Conservation (phyloP, 1,140 invertebrate genomes). For the Drosophila azteca region DNA sequence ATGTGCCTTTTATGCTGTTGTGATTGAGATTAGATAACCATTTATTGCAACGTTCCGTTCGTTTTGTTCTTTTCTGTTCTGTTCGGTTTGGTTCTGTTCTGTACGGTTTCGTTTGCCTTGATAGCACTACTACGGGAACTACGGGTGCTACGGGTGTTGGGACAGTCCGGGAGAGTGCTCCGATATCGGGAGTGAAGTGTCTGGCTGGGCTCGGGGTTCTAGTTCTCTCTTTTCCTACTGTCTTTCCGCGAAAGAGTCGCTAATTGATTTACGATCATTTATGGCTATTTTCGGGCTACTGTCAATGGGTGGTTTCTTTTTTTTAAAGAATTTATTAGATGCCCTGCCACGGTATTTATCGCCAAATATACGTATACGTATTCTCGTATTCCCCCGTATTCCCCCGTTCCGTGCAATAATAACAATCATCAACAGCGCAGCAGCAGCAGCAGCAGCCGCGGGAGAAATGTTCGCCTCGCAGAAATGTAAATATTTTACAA, state of each 20-base stretch:
- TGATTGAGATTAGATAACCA: slow-evolving; percentile 81
- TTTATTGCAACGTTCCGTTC: slow-evolving; percentile 76
- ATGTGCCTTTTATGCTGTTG: slow-evolving; percentile 72
- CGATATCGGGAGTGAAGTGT: slow-evolving; percentile 28
- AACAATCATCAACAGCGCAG: slow-evolving; percentile 13
- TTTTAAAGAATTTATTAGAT: slow-evolving; percentile 59
- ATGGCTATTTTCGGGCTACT: slow-evolving; percentile 65
- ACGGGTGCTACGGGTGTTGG: neutral
- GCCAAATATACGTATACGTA: neutral
- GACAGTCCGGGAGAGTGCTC: slow-evolving; percentile 10
- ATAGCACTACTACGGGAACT: slow-evolving; percentile 28
- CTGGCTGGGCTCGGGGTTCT: slow-evolving; percentile 27
- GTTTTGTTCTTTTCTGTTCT: slow-evolving; percentile 18
- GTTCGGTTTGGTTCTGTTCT: slow-evolving; percentile 22
- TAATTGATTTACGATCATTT: slow-evolving; percentile 77
- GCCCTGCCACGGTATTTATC: slow-evolving; percentile 27
- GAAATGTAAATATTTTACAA: slow-evolving; percentile 83
- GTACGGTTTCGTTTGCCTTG: slow-evolving; percentile 24
- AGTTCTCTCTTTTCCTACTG: slow-evolving; percentile 20
- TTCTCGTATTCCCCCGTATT: too few relatives aligned
- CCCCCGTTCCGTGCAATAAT: slow-evolving; percentile 27
- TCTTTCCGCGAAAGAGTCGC: slow-evolving; percentile 25
- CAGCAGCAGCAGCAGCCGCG: slow-evolving; percentile 6
- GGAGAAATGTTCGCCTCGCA: slow-evolving; percentile 53
- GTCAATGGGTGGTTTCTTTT: slow-evolving; percentile 58